phyloP scores from a whole-genome alignment of 2,113 vertebrate genomes.

The Crypturellus undulatus region DNA sequence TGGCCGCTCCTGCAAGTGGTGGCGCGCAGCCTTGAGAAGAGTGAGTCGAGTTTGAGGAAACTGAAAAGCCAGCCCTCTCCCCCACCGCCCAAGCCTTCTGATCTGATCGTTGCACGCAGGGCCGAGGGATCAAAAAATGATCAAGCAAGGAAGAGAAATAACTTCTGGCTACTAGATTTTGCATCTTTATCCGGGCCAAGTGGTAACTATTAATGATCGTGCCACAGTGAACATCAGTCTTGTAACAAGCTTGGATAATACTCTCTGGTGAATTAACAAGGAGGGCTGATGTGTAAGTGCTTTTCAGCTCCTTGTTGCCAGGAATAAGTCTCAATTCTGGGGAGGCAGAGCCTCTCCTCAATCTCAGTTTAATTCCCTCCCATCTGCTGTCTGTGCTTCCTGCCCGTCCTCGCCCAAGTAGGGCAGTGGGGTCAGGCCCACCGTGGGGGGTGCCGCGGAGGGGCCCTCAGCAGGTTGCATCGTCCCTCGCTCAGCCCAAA shows the following conservation, averaged over 20 bases:
- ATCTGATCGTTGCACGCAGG: constrained; percentile 9
- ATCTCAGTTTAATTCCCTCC: constrained; percentile 77
- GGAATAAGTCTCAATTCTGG: constrained; percentile 63
- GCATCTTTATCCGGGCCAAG: background rate
- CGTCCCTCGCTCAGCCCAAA: background rate
- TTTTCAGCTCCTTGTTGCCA: constrained; percentile 43
- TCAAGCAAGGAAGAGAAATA: constrained; percentile 15
- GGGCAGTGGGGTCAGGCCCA: constrained; percentile 26
- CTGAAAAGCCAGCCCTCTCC: background rate
- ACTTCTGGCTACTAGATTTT: constrained; percentile 48
- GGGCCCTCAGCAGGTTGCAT: background rate
- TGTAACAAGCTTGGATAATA: constrained; percentile 65
- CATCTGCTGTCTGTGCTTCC: constrained; percentile 81
- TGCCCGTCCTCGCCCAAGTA: constrained; percentile 73
- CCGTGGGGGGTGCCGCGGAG: rapidly evolving
- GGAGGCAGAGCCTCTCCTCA: constrained; percentile 65
- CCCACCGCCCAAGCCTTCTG: background rate
- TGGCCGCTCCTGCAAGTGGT: background rate
- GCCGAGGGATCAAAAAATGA: constrained; percentile 53
- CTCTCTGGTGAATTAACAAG: constrained; percentile 59
- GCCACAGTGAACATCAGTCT: constrained; percentile 48
- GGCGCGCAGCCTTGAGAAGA: constrained; percentile 1
- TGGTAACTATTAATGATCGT: background rate
- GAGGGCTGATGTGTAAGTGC: constrained; percentile 39
- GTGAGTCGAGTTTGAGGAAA: constrained; percentile 22